Evolutionary conservation across 2,113 vertebrate genomes (phyloP).

Genomic region (Lepus americanus): DNA sequence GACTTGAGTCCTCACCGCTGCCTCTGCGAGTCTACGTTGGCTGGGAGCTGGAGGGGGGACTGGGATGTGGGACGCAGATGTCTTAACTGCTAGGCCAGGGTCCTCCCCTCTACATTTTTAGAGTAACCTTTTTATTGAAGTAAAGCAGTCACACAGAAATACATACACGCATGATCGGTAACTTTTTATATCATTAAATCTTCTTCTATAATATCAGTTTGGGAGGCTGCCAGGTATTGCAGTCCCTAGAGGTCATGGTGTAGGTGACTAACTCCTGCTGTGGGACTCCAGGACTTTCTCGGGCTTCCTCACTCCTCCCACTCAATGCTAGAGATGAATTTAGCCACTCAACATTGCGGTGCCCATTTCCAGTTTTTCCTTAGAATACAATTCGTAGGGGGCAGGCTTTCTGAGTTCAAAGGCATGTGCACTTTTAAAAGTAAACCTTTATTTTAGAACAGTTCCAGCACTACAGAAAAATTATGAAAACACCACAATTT

Average conservation of each 20-base stretch:
- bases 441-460: conserved; percentile 33
- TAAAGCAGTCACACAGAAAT: conserved; percentile 1
- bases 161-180: not conserved
- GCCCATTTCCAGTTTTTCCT: conserved; percentile 55
- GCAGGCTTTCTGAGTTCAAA: conserved; percentile 58
- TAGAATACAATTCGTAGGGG: conserved; percentile 42
- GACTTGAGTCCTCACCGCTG: too few species aligned
- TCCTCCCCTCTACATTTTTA: not conserved
- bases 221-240: conserved; percentile 16
- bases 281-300: not conserved
- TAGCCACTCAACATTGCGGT: conserved; percentile 46
- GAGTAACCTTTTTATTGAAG: conserved; percentile 35
- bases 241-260: not conserved
- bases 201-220: conserved; percentile 32
- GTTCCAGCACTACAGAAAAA: conserved; percentile 53
- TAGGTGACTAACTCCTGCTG: not conserved
- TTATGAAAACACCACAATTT: not conserved
- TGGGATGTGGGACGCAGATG: too few species aligned
- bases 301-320: not conserved
- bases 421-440: not conserved
- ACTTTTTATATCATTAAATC: conserved; percentile 55
- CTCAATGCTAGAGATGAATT: not conserved
- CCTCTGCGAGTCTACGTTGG: too few species aligned
- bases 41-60: too few species aligned
- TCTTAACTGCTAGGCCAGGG: too few species aligned